Conservation (phyloP, 2,888 invertebrate genomes). For the Macaria liturata region DNA sequence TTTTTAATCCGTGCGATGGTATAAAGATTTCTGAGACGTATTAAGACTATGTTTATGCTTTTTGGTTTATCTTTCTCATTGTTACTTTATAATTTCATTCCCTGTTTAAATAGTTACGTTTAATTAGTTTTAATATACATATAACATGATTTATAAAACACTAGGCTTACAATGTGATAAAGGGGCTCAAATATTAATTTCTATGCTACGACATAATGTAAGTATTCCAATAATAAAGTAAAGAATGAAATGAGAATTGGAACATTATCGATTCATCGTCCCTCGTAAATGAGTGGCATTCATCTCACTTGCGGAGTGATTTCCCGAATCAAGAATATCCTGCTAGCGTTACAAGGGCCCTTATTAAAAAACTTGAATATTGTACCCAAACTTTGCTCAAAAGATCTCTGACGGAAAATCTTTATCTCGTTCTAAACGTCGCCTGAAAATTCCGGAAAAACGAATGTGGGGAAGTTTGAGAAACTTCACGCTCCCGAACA, state of each 20-base stretch:
- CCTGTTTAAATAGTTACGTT: no score
- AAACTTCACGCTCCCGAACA: slow-evolving; percentile 33
- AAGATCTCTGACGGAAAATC: slow-evolving; percentile 26
- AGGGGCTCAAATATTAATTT: no score
- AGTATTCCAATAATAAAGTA: background rate
- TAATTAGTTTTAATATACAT: no score
- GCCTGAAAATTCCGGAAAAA: slow-evolving; percentile 25
- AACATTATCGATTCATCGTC: slow-evolving; percentile 9
- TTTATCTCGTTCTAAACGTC: slow-evolving; percentile 35
- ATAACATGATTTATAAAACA: no score
- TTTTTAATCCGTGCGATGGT: background rate
- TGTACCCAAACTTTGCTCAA: slow-evolving; percentile 6
- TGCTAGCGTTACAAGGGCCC: slow-evolving; percentile 6
- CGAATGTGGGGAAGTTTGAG: slow-evolving; percentile 33
- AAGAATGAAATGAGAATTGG: background rate
- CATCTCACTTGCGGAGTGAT: slow-evolving; percentile 11
- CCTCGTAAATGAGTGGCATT: slow-evolving; percentile 1
- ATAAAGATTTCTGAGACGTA: no score
- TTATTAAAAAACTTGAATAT: slow-evolving; percentile 20
- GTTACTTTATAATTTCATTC: no score
- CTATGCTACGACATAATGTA: no score
- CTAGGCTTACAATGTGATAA: no score
- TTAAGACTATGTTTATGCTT: no score
- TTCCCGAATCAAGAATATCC: slow-evolving; percentile 8
- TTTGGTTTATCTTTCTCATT: no score